Percentiles rank a stretch among this genome's conserved stretches.
These are phyloP conservation scores for Tenodera sinensis DNA, from an alignment of 2,888 invertebrate genomes.

Conservation along the genomic window DNA sequence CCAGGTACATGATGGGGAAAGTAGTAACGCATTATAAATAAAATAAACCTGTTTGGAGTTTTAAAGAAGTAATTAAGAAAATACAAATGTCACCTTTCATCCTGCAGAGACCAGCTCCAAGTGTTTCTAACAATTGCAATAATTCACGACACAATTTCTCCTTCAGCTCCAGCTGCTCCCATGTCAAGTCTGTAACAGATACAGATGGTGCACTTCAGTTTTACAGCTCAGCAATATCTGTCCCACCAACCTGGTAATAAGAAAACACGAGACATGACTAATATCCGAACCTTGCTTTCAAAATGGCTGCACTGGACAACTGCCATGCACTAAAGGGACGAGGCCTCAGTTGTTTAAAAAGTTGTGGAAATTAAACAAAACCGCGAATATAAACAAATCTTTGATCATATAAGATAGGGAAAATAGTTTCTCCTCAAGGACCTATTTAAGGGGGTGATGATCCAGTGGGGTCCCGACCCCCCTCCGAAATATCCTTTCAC, in stretches of 20 bases:
- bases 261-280: not conserved
- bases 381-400: not conserved
- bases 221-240: no score
- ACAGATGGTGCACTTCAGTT: slow-evolving; percentile 10
- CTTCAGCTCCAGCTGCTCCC: slow-evolving; percentile 55
- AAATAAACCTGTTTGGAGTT: no score
- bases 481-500: no score
- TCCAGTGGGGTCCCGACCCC: no score
- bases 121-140: slow-evolving; percentile 53
- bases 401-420: no score
- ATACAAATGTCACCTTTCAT: slow-evolving; percentile 32
- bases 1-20: no score
- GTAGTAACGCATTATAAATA: no score
- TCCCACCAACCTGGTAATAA: not conserved
- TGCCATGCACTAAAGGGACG: not conserved
- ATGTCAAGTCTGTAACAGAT: slow-evolving; percentile 54
- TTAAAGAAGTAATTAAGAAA: not conserved
- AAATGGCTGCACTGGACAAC: not conserved
- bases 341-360: not conserved
- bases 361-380: not conserved
- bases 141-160: slow-evolving; percentile 59
- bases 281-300: not conserved
- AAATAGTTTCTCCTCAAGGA: no score
- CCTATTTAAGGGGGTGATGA: no score
- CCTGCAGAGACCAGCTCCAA: slow-evolving; percentile 51